Evolutionary conservation across 1,140 invertebrate species (phyloP), one percentile per base, ranked within the genome.

Genomic region (Bilobella aurantiaca): DNA sequence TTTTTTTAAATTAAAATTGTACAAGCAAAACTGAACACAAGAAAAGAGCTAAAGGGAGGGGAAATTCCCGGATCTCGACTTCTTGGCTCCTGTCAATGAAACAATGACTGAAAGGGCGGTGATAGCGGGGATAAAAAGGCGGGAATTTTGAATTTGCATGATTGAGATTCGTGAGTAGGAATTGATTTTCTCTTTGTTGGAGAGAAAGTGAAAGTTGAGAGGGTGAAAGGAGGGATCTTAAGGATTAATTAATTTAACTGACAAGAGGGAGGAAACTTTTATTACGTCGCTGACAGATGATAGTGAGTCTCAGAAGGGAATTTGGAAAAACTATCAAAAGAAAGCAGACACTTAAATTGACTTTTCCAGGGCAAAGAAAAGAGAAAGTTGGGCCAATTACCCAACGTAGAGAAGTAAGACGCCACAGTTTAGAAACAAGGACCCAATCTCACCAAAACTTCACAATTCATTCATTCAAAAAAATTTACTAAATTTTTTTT

Each of bases 101-200:
- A n/a, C 37, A 42, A n/a, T 12, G 37, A 42, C 37, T 12, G 37
- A 42, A n/a, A 42, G 37, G 37, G 37, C 30, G 30, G 57, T 28
- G 57, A 27, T 18, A 2, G n/a, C 25, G n/a, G 29, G 31, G 27
- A 56, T 8, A 56, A 23, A 14, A 25, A 12, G 5, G 25, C 34
- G 34, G 34, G 34, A 42, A 42, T 42, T 42, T 42, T 42, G 58
- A 59, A 59, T 21, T 59, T 59, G 25, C 27, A 31, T 31, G 58
- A 59, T 27, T 30, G 58, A 18, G 1, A 1, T 31, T 18, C 30
- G 53, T 57, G 23, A 2, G 23, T 57, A 14, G 2, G 16, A 16
- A 18, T 59, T 14, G 5, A 59, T 62, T 25, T 1, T 31, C 27
- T n/a, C 21, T 25, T 12, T 12, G 42, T 31, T 28, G 25, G n/a